Evolutionary conservation across 2,113 vertebrate genomes (phyloP).

Genomic region (Macrotus californicus): DNA sequence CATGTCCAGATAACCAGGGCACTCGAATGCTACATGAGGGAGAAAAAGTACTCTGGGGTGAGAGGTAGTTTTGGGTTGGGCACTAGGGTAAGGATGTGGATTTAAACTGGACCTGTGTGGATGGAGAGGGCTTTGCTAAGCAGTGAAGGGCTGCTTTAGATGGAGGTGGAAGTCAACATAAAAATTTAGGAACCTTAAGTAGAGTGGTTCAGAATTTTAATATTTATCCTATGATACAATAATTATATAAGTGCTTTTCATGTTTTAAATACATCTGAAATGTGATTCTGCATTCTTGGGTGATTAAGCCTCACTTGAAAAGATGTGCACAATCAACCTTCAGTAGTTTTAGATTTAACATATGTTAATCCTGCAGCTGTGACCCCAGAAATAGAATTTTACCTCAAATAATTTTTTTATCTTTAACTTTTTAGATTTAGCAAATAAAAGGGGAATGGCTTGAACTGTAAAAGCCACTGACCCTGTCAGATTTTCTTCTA

Average conservation of each 20-base stretch:
- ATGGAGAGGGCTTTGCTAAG: neutral
- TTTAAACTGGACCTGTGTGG: neutral
- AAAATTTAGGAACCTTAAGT: neutral
- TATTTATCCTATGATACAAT: constrained; percentile 46
- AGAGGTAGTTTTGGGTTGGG: neutral
- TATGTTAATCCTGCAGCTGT: constrained; percentile 68
- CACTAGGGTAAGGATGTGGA: neutral
- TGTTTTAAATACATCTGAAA: constrained; percentile 28
- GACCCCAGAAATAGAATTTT: constrained; percentile 61
- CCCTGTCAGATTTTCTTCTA: neutral
- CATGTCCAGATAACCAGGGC: neutral
- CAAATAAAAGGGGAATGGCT: constrained; percentile 26
- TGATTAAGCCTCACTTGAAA: constrained; percentile 43
- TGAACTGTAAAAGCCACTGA: neutral
- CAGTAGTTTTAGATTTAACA: constrained; percentile 9
- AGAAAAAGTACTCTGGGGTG: neutral
- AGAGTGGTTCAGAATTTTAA: constrained; percentile 5
- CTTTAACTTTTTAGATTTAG: constrained; percentile 23
- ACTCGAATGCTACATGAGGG: neutral
- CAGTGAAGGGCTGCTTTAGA: neutral
- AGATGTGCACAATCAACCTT: constrained; percentile 46
- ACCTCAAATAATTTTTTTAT: constrained; percentile 29
- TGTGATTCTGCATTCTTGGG: constrained; percentile 49
- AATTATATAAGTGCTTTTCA: constrained; percentile 55
- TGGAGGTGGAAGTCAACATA: neutral